A percentile compares a stretch with the other conserved stretches of the same genome.
phyloP scores from a whole-genome alignment of 2,113 vertebrate species.

The Hypocryptadius cinnamomeus region DNA sequence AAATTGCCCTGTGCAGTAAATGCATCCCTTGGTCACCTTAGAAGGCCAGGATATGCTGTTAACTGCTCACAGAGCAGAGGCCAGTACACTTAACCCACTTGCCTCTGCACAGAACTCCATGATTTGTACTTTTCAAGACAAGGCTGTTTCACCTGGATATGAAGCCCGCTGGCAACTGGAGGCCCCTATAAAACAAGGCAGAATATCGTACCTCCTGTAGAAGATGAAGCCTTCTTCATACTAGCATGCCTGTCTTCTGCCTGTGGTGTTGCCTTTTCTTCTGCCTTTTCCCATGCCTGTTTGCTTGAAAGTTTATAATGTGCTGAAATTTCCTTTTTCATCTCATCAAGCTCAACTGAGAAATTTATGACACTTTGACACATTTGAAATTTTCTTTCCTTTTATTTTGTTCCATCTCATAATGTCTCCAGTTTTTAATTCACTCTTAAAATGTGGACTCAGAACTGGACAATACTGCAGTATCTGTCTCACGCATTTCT shows the following conservation, averaged over 20 bases:
- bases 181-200: background rate
- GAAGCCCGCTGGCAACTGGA: background rate
- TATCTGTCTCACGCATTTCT: background rate
- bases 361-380: background rate
- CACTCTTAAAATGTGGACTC: background rate
- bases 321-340: background rate
- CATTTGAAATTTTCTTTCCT: background rate
- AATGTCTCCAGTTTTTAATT: background rate
- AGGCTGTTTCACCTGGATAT: background rate
- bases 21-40: background rate
- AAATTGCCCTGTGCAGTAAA: fast-evolving
- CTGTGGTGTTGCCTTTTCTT: background rate
- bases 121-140: background rate
- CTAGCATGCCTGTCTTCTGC: background rate
- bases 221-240: background rate
- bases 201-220: background rate
- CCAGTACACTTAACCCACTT: background rate
- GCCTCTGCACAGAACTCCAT: background rate
- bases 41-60: background rate
- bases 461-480: background rate
- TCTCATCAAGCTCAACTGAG: background rate
- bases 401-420: background rate
- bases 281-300: background rate
- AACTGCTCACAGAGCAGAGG: background rate
- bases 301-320: background rate